These are phyloP conservation scores for Hafferia zeledoni DNA, from an alignment of 2,797 vertebrate genomes.

Conservation along the genomic window DNA sequence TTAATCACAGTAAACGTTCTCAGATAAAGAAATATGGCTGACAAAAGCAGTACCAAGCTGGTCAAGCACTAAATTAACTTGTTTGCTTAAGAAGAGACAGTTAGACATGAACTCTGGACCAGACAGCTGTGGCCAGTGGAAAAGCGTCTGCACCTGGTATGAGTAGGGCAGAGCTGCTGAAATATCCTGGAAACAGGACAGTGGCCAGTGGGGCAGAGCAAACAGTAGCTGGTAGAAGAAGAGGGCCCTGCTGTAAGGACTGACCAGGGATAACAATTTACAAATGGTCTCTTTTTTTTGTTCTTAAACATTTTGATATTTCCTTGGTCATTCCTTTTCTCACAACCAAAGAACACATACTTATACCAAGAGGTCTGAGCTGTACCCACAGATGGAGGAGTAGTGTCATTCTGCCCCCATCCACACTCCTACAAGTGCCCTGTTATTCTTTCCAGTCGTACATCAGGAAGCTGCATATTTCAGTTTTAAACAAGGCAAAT, in stretches of 20 bases:
- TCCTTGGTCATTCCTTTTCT: neutral
- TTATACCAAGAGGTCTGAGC: neutral
- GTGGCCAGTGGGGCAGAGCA: neutral
- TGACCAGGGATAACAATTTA: neutral
- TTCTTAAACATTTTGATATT: neutral
- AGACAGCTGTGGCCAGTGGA: neutral
- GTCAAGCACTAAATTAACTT: neutral
- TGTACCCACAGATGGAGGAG: neutral
- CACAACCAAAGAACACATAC: neutral
- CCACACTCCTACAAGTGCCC: neutral
- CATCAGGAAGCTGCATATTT: accelerated
- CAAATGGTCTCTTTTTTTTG: neutral
- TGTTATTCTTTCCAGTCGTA: neutral
- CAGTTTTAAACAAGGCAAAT: neutral
- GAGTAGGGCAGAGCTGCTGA: neutral
- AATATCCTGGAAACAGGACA: neutral
- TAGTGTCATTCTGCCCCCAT: neutral
- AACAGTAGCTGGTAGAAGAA: neutral
- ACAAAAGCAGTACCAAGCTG: neutral
- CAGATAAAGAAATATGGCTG: neutral
- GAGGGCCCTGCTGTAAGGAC: neutral
- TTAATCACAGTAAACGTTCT: neutral
- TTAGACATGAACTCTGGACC: neutral
- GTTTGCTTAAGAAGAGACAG: neutral
- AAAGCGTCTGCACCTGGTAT: neutral